Evolutionary conservation across 2,797 vertebrate species (phyloP), one percentile per base, ranked within the genome.

Genomic region (Sebastolobus alascanus): DNA sequence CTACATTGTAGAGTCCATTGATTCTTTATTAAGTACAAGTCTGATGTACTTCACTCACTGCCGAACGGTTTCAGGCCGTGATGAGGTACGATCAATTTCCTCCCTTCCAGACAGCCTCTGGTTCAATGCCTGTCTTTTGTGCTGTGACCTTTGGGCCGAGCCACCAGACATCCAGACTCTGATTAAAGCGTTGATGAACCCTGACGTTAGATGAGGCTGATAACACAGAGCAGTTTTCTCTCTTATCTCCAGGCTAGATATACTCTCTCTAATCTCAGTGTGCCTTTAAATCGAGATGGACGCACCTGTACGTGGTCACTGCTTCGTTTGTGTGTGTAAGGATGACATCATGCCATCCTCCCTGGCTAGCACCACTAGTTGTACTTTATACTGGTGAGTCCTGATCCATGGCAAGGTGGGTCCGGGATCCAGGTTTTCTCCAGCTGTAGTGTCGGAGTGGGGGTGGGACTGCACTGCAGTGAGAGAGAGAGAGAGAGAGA

Each of bases 401-500:
- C 94, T 16, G 87, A 92, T 96, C 95, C 94, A 9, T 18, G 43
- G 35, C 27, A 55, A 14, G 3, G 3, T 0, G 0, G 60, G 0
- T 94, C 92, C 91, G 16, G 74, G 31, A 82, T 90, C 94, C 93
- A 73, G 90, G 87, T 92, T 95, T 95, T 95, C 68, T 91, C 89
- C 89, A 90, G 90, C 88, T 85, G 86, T 88, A 79, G 73, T 80
- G 73, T 75, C 68, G 58, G 83, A 88, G 89, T 91, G 93, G 92
- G 93, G 92, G 90, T 92, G 90, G 92, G 89, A 92, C 92, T 76
- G 93, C 93, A 95, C 87, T 93, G 94, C 93, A 94, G 93, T 80
- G 80, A 87, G 87, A 84, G 61, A 59, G 84, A 68, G 83, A 74
- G 83, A 65, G 71, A 81, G 71, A 66, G 43, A 69, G 50, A 59